phyloP scores from a whole-genome alignment of 2,888 invertebrate genomes.

The Chloroclystis v-ata region DNA sequence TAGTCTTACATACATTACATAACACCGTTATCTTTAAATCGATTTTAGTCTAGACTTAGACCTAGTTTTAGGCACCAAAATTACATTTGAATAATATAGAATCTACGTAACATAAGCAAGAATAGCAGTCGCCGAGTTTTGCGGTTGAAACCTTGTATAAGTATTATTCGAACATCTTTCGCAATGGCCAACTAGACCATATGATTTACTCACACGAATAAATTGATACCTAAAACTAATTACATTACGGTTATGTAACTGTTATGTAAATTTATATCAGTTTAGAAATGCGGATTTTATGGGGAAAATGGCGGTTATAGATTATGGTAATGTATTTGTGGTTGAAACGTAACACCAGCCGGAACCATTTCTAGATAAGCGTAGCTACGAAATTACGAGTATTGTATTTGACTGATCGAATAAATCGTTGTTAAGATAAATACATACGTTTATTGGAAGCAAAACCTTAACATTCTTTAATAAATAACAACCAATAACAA shows the following conservation, averaged over 20 bases:
- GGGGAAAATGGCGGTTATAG: conserved; percentile 9
- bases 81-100: no score
- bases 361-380: neutral
- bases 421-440: no score
- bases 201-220: conserved; percentile 24
- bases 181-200: conserved; percentile 27
- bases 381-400: neutral
- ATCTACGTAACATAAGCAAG: no score
- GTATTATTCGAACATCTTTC: conserved; percentile 23
- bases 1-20: no score
- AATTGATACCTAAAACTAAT: conserved; percentile 19
- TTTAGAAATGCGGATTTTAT: conserved; percentile 15
- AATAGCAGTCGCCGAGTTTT: neutral
- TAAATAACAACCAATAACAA: no score
- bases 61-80: no score
- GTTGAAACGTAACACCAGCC: conserved; percentile 3
- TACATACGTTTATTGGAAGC: no score
- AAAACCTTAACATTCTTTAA: no score
- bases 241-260: conserved; percentile 16
- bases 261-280: conserved; percentile 20
- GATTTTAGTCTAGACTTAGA: no score
- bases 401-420: no score
- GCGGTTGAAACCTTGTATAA: conserved; percentile 9
- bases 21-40: no score
- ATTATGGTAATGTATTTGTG: conserved; percentile 2